Conservation (phyloP, 1,140 invertebrate species). For the Phymorhynchus buccinoides region DNA sequence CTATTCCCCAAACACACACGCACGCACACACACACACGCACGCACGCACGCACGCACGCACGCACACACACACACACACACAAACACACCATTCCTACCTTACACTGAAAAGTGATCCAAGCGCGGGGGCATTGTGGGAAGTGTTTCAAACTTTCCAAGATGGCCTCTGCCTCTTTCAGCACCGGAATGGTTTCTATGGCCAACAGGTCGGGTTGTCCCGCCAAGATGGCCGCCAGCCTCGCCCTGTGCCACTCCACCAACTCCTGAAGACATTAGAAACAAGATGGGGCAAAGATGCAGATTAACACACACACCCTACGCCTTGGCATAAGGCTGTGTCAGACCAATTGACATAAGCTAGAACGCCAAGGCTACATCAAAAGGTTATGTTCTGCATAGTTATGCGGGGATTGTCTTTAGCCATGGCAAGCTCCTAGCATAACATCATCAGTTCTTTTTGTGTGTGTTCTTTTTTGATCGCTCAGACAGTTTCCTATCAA, state of each 20-base stretch:
- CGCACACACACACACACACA: not conserved
- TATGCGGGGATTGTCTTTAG: too few species aligned
- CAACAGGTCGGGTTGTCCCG: constrained; percentile 85
- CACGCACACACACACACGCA: not conserved
- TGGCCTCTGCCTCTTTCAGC: constrained; percentile 84
- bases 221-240: constrained; percentile 82
- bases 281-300: too few species aligned
- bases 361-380: too few species aligned
- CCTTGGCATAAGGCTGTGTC: too few species aligned
- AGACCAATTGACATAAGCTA: too few species aligned
- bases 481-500: too few species aligned
- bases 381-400: too few species aligned
- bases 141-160: constrained; percentile 83
- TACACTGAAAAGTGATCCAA: constrained; percentile 89
- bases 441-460: too few species aligned
- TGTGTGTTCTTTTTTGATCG: too few species aligned
- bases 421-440: too few species aligned
- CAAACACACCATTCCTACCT: constrained; percentile 74
- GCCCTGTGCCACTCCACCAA: constrained; percentile 87
- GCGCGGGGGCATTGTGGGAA: constrained; percentile 82
- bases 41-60: not conserved
- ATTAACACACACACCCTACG: not conserved
- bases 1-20: not conserved
- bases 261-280: constrained; percentile 54
- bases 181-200: constrained; percentile 93